Evolutionary conservation across 2,113 vertebrate genomes (phyloP), one percentile per base, ranked within the genome.

Genomic region (Myocastor coypus): DNA sequence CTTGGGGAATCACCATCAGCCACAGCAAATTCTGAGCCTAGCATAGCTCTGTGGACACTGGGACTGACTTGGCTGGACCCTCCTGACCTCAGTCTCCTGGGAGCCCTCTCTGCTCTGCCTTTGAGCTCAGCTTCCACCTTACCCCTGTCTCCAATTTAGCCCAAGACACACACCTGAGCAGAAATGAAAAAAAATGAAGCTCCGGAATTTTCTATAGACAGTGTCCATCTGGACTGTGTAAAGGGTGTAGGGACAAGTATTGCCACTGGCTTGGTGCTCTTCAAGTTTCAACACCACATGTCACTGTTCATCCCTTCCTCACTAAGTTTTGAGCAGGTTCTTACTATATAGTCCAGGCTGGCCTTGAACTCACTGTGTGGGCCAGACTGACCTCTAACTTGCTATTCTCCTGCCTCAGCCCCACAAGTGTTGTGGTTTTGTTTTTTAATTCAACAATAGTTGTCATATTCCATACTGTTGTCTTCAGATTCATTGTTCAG

Each of bases 141-240:
- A 55, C 10, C 13, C 80, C 83, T 52, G 4, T 50, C 4, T 73
- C 81, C 34, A 14, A 0, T 24, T 46, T 3, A 42, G 24, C 19
- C 30, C 30, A 40, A 0, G 0, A 17, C 2, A 50, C 12, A 87
- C 3, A 64, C 42, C 50, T 24, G 16, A 64, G 11, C 3, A 1
- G 83, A 68, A 22, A 7, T 52, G 40, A n/a, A 68, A 28, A 4
- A 42, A 32, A n/a, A 19, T 5, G 10, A 71, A 71, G 11, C 30
- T 55, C 75, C 20, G 6, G 19, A 22, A 9, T n/a, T 63, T 52
- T 30, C 92, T 77, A 7, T 4, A 55, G 71, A 59, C 7, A 13
- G 28, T 42, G 20, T n/a, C 71, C 46, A 28, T 52, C 0, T 0
- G 71, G 71, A 73, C 63, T 50, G 4, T 32, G 7, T 20, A 57